Evolutionary conservation across 2,113 vertebrate species (phyloP).

Genomic region (Brachyhypopomus gauderio): DNA sequence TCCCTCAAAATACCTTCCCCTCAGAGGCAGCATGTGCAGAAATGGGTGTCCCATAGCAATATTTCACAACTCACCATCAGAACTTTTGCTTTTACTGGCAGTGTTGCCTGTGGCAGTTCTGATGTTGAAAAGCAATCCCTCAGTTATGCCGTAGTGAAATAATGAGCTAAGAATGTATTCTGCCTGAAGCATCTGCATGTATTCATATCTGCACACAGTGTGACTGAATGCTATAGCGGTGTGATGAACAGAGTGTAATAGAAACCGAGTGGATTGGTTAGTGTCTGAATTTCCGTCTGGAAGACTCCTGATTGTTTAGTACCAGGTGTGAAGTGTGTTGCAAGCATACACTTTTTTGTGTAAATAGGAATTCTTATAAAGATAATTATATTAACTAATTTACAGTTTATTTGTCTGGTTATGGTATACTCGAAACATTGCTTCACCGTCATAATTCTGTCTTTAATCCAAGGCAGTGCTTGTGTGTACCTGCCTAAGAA

Average conservation of each 20-base stretch:
- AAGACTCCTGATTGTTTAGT: neutral
- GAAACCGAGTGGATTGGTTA: neutral
- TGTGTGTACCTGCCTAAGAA: slow-evolving; percentile 18
- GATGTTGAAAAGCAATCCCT: slow-evolving; percentile 16
- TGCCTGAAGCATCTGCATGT: neutral
- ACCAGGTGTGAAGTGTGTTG: no score
- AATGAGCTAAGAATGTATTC: slow-evolving; percentile 21
- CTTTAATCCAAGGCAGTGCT: neutral
- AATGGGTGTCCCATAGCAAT: slow-evolving; percentile 30
- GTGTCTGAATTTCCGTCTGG: neutral
- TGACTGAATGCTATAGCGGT: neutral
- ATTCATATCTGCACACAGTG: neutral
- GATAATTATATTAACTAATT: no score
- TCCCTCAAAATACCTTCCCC: slow-evolving; percentile 22
- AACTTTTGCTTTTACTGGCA: slow-evolving; percentile 3
- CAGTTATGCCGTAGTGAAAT: slow-evolving; percentile 10
- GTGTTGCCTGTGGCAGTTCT: slow-evolving; percentile 30
- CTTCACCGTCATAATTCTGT: no score
- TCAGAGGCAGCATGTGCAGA: neutral
- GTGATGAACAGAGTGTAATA: neutral
- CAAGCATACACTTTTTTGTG: no score
- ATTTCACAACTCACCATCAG: slow-evolving; percentile 17
- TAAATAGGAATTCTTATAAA: no score
- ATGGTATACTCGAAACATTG: no score
- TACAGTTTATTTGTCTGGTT: no score